These are phyloP conservation scores for Macroglossus sobrinus DNA, from an alignment of 2,113 vertebrate genomes.

Conservation along the genomic window DNA sequence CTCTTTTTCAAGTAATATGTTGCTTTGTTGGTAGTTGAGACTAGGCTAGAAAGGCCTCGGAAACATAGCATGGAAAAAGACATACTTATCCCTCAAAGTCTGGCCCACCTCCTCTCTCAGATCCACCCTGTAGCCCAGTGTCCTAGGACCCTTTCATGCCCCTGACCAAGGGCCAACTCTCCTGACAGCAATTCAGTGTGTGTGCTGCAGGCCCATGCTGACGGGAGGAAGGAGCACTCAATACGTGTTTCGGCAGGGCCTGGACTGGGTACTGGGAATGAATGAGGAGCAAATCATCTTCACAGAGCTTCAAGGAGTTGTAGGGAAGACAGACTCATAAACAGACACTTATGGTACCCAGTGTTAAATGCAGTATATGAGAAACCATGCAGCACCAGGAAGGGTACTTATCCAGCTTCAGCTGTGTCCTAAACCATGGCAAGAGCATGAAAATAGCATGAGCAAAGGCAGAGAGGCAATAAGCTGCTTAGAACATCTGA, in stretches of 20 bases:
- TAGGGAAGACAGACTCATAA: neutral
- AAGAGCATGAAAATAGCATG: fast-evolving
- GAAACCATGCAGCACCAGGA: fast-evolving
- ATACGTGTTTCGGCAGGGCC: neutral
- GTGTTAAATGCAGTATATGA: fast-evolving
- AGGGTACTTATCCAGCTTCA: neutral
- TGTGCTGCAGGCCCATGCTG: fast-evolving
- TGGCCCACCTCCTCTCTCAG: neutral
- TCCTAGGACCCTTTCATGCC: fast-evolving
- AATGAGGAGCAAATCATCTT: neutral
- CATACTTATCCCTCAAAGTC: neutral
- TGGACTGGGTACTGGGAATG: too few species aligned
- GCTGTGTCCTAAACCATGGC: fast-evolving
- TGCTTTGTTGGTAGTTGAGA: neutral
- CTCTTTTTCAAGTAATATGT: neutral
- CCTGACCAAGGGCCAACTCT: neutral
- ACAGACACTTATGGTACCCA: neutral
- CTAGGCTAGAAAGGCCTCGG: neutral
- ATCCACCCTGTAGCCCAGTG: too few species aligned
- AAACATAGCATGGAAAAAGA: neutral
- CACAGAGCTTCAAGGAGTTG: neutral
- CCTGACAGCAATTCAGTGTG: fast-evolving
- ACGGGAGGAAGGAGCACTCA: fast-evolving
- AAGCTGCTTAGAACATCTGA: neutral
- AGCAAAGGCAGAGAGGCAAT: neutral